These are phyloP conservation scores for Drosophila percnosoma DNA, from an alignment of 2,888 invertebrate genomes.

Conservation along the genomic window DNA sequence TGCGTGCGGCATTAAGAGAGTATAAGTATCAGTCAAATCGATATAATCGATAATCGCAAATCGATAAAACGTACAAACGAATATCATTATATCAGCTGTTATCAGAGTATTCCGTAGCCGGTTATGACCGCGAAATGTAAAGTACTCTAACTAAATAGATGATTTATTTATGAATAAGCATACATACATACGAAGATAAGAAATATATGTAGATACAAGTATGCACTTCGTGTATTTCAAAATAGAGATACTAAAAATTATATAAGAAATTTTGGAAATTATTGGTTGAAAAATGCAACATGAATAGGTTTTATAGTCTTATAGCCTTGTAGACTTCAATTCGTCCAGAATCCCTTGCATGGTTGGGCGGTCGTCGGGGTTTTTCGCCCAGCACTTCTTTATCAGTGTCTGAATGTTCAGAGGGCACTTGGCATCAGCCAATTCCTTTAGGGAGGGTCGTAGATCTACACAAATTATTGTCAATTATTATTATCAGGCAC, in stretches of 20 bases:
- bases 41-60: background rate
- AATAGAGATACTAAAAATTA: background rate
- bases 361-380: rapidly evolving
- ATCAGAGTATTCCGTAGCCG: background rate
- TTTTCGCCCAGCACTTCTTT: background rate
- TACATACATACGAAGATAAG: background rate
- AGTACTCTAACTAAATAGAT: too few species aligned
- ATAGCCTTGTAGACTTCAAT: background rate
- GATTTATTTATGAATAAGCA: background rate
- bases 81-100: background rate
- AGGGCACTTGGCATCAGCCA: background rate
- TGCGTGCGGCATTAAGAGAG: constrained; percentile 46
- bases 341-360: background rate
- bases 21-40: background rate
- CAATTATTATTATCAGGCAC: background rate
- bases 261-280: background rate
- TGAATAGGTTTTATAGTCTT: background rate
- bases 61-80: background rate
- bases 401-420: background rate
- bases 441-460: background rate
- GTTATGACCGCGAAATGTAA: too few species aligned
- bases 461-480: background rate
- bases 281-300: background rate
- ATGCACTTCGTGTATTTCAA: too few species aligned
- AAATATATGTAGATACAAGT: too few species aligned